Evolutionary conservation across 2,113 vertebrate genomes (phyloP).

Genomic region (Eolophus roseicapilla): DNA sequence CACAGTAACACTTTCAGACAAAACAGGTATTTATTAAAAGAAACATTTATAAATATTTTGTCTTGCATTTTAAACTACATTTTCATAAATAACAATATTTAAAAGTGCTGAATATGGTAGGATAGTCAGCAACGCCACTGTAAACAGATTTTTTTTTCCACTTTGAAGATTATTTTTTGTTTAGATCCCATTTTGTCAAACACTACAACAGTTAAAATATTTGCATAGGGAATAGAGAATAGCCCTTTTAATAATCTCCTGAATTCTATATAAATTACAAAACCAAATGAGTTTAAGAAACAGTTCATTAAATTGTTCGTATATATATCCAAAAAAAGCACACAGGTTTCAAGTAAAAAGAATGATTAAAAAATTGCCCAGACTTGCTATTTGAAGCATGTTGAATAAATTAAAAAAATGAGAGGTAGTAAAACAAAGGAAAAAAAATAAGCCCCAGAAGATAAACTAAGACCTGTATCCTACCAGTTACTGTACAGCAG

Average conservation of each 20-base stretch:
- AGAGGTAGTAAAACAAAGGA: constrained; percentile 82
- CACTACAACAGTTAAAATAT: constrained; percentile 83
- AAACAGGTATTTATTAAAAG: constrained; percentile 82
- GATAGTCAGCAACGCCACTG: constrained; percentile 83
- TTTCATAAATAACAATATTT: constrained; percentile 84
- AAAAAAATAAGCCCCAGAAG: constrained; percentile 65
- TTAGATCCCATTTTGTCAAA: constrained; percentile 80
- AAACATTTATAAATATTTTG: constrained; percentile 82
- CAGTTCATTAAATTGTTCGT: constrained; percentile 71
- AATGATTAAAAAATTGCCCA: constrained; percentile 74
- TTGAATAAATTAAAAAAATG: constrained; percentile 81
- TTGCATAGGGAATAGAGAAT: constrained; percentile 88
- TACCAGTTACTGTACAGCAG: not conserved
- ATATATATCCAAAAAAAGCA: constrained; percentile 76
- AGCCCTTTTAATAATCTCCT: constrained; percentile 85
- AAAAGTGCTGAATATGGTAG: constrained; percentile 84
- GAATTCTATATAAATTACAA: constrained; percentile 84
- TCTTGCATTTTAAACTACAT: constrained; percentile 80
- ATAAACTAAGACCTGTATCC: constrained; percentile 28
- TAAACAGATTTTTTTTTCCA: constrained; percentile 80
- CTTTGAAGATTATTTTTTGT: constrained; percentile 63
- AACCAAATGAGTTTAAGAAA: constrained; percentile 79
- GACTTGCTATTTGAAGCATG: constrained; percentile 68
- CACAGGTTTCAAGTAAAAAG: constrained; percentile 80
- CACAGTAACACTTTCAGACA: constrained; percentile 79